Percentiles rank a stretch among this genome's conserved stretches.
Evolutionary conservation across 2,113 vertebrate genomes (phyloP).

Genomic region (Poicephalus gulielmi): DNA sequence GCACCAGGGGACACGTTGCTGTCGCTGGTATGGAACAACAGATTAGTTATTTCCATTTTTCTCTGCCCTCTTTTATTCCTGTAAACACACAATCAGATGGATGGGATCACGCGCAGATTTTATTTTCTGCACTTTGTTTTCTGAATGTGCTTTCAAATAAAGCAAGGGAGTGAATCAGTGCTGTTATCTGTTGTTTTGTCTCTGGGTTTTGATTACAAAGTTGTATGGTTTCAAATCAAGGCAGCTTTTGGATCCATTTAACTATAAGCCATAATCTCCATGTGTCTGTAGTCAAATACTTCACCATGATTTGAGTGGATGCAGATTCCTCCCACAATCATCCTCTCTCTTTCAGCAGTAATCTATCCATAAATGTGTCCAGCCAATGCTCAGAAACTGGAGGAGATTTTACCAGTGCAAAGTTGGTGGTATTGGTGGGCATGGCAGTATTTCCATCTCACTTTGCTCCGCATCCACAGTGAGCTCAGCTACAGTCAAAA

Average conservation of each 20-base stretch:
- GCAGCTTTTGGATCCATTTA: background rate
- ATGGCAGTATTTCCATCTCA: background rate
- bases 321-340: background rate
- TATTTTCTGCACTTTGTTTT: background rate
- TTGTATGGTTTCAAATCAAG: background rate
- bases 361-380: background rate
- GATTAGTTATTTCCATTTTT: background rate
- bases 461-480: background rate
- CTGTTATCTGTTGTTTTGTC: background rate
- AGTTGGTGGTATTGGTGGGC: background rate
- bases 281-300: rapidly evolving
- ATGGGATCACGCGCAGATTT: background rate
- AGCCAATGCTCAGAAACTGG: background rate
- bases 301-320: background rate
- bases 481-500: background rate
- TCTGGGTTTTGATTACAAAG: background rate
- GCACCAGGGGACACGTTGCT: background rate
- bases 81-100: background rate
- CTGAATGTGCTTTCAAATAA: slow-evolving; percentile 53
- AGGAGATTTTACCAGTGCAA: background rate
- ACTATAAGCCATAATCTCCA: background rate
- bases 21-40: background rate
- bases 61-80: background rate
- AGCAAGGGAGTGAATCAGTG: background rate
- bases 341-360: background rate